Base-by-base conservation (phyloP, 2,888 invertebrate species). In the Drosophila sordidula region DNA sequence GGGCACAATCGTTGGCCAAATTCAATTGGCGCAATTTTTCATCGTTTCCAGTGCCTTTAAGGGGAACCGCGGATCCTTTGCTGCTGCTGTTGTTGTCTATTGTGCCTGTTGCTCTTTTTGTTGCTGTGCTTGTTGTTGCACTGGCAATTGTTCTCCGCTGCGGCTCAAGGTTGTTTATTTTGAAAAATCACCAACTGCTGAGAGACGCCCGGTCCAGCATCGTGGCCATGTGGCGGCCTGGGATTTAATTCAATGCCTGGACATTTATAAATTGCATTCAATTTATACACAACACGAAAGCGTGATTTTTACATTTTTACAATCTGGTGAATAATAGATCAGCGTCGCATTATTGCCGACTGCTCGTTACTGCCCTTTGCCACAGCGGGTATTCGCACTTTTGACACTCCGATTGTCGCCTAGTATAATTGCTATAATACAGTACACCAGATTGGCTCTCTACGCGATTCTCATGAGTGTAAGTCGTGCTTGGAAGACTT, bases 191-290 rank as follows among this genome's bases (percentile, higher is more conserved):
- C 87, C 88, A 82, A 75, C 83, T 75, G 69, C 61, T 25, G 16
- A 51, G 44, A 51, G 66, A 18, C 38, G 68, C 25, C 46, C 54
- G 41, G 54, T 22, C 36, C 42, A 73, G 63, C 65, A 67, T 86
- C 78, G 81, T 84, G 87, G 76, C 73, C 64, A 74, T 81, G 86
- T 65, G 75, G 67, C 70, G 83, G 76, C 62, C 78, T 88, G 83
- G 78, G 87, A 89, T 89, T 87, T 89, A 89, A 89, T 87, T 79
- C 90, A 75, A 85, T 85, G 82, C 89, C 78, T 87, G 85, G 91
- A 90, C 90, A 90, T 90, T 91, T 90, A 90, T 90, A 90, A 90
- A 90, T 90, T 91, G 90, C 90, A 90, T 90, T 90, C 90, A 90
- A 90, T 90, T 90, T 91, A 90, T 90, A 90, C 85, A 87, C 87